These are phyloP conservation scores for Hapalemur alaotrensis DNA, from an alignment of 2,797 vertebrate species.

Conservation along the genomic window DNA sequence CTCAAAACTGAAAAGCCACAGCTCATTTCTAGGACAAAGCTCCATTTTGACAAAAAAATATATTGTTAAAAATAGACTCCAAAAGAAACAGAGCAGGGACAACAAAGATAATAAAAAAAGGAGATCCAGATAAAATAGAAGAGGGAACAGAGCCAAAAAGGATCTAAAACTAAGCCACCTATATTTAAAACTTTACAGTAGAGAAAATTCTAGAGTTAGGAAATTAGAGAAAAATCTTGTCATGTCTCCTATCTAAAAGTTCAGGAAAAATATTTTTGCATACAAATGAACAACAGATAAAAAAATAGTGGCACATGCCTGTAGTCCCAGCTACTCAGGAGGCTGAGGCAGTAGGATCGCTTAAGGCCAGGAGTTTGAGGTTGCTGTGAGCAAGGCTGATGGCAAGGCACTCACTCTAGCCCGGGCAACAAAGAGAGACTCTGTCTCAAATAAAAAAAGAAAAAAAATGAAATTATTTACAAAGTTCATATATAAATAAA, in stretches of 20 bases:
- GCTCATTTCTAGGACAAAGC: neutral
- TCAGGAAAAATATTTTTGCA: neutral
- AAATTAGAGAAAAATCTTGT: neutral
- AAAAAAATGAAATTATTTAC: neutral
- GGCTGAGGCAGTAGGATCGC: too few species aligned
- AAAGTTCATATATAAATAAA: neutral
- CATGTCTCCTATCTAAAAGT: neutral
- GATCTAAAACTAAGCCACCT: neutral
- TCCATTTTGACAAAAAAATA: neutral
- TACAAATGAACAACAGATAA: neutral
- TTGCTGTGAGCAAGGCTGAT: too few species aligned
- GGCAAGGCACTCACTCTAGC: too few species aligned
- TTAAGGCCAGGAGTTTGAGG: too few species aligned
- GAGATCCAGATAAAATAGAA: neutral
- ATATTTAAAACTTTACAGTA: neutral
- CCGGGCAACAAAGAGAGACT: too few species aligned
- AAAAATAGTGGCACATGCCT: neutral
- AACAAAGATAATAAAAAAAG: neutral
- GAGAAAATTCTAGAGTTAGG: neutral
- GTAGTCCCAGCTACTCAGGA: too few species aligned
- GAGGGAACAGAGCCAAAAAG: neutral
- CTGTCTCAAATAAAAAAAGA: neutral
- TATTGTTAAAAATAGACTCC: neutral
- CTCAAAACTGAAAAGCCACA: neutral
- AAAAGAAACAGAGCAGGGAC: neutral